Base-by-base conservation (phyloP, 1,140 invertebrate genomes). In the Spodoptera litura region DNA sequence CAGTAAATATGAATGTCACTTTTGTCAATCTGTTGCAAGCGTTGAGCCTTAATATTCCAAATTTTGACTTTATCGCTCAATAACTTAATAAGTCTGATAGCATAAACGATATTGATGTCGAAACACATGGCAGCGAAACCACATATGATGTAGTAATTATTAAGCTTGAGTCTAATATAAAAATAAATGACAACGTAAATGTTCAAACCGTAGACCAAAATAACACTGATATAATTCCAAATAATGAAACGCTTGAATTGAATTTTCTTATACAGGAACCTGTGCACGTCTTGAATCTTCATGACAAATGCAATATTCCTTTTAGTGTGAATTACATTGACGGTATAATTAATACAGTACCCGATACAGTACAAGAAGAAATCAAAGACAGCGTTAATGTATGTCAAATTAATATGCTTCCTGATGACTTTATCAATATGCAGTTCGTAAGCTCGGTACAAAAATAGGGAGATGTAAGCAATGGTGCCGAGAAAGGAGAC, bases 261-360 rank as follows among this genome's bases (percentile, higher is more conserved):
- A 10, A 9, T n/a, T 9, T 13, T 27, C 3, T 68, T 12, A 11
- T 68, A 51, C 3, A 68, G 0, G 13, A 52, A 52, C 12, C 64
- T 68, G 20, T 68, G 64, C 12, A 68, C 20, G 8, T 68, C 64
- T 52, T 52, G 64, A 68, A 68, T 11, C 11, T 49, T 68, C 13
- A 68, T 51, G 15, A 68, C 11, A 4, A 68, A 68, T 3, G 11
- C 4, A 10, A 49, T 49, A 11, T 64, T 64, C 15, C 10, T 44
- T 9, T 20, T 25, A n/a, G 61, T 20, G 5, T 44, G 15, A 3
- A 64, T 3, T 1, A 49, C 61, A 64, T 11, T 49, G 12, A 31
- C 12, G 13, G 44, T 49, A 0, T 15, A 64, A 10, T 64, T 44
- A 10, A 64, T 44, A 15, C 4, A 10, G 15, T 31, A 64, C 0